These are phyloP conservation scores for Butorides virescens DNA, from an alignment of 2,113 vertebrate species.

Conservation along the genomic window DNA sequence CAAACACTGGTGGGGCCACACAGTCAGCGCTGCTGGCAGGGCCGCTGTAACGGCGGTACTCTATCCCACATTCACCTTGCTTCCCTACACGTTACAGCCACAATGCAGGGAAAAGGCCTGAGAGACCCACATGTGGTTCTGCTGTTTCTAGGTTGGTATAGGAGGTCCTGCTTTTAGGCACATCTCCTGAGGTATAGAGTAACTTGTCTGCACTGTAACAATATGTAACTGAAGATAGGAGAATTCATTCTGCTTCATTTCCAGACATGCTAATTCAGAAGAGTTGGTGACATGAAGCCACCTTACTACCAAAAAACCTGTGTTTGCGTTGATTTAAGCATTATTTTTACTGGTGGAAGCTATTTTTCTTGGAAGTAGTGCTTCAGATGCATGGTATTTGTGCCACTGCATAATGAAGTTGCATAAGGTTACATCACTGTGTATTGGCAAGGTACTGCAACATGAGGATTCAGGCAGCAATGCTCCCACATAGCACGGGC, in stretches of 20 bases:
- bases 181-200: neutral
- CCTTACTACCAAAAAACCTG: neutral
- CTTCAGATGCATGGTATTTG: neutral
- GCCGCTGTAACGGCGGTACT: neutral
- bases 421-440: neutral
- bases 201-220: neutral
- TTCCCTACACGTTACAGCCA: neutral
- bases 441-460: neutral
- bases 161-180: neutral
- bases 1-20: neutral
- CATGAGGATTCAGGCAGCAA: neutral
- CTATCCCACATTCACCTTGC: neutral
- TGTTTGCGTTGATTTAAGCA: neutral
- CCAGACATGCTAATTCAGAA: neutral
- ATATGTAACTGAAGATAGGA: neutral
- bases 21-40: fast-evolving
- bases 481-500: neutral
- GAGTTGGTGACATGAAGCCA: neutral
- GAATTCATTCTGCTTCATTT: neutral
- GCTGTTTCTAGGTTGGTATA: neutral
- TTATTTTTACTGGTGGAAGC: neutral
- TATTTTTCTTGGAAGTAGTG: neutral
- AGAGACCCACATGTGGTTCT: neutral
- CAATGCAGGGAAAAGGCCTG: neutral
- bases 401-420: neutral